Base-by-base conservation (phyloP, 2,797 vertebrate genomes). In the Bradypodion pumilum region DNA sequence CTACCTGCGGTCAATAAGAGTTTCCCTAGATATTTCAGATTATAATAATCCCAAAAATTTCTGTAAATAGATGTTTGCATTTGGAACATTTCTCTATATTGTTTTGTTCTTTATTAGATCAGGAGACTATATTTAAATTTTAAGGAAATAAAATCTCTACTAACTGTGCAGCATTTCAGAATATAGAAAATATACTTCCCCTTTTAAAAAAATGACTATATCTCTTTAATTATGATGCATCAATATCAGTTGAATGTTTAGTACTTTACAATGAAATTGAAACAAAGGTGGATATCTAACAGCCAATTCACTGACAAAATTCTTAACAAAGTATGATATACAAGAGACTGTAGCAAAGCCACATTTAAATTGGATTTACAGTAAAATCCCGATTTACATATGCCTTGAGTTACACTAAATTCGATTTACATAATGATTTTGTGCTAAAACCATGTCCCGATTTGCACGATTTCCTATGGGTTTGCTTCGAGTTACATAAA, bases 21-120 rank as follows among this genome's bases (percentile, higher is more conserved):
- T 7, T 19, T 4, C 83, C 89, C 83, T 74, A 89, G 73, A 92
- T 86, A 77, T 74, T 82, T 68, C 81, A 85, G 85, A 91, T 37
- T 62, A 90, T 88, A 91, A 82, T 84, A 87, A 76, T 85, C 90
- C 92, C 81, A 92, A 91, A 89, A 46, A 63, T 68, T 46, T 27
- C 82, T 85, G 29, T 80, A 87, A 68, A 90, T 23, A 21, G n/a
- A 87, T 74, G 49, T 83, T 25, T 25, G 35, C 13, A 75, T 69
- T 86, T 81, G 65, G 32, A 84, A 23, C 80, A 73, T 81, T 78
- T 21, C 76, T 88, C 29, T 80, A 88, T 80, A 88, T 27, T 86
- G 63, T 52, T 56, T 23, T 86, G 78, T 0, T 89, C 91, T 80
- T 19, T 74, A 27, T 73, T 27, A 68, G 82, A 16, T 0, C 65